Evolutionary conservation across 2,797 vertebrate species (phyloP).

Genomic region (Cirrhinus mrigala): DNA sequence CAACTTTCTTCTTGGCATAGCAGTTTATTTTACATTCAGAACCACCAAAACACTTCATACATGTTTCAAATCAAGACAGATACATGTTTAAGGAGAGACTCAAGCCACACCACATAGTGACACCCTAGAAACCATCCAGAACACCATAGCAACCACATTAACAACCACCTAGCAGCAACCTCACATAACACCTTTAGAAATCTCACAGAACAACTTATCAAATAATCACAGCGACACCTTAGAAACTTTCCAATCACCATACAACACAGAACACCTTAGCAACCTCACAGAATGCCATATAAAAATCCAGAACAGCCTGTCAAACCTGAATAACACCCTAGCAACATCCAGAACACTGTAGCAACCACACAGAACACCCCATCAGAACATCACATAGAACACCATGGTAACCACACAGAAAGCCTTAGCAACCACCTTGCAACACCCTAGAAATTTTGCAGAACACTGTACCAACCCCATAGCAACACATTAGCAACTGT

Average conservation of each 20-base stretch:
- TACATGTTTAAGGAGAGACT: not conserved
- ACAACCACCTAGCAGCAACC: not conserved
- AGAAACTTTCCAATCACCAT: not conserved
- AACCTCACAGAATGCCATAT: not conserved
- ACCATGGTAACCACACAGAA: too few relatives aligned
- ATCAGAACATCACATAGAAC: too few relatives aligned
- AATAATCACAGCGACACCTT: not conserved
- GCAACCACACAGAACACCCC: too few relatives aligned
- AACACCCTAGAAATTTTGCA: too few relatives aligned
- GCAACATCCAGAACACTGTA: not conserved
- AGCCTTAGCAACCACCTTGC: too few relatives aligned
- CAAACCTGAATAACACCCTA: not conserved
- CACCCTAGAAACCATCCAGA: not conserved
- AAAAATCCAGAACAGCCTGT: not conserved
- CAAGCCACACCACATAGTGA: not conserved
- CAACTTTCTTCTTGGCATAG: not conserved
- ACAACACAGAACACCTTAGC: not conserved
- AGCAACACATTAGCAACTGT: too few relatives aligned
- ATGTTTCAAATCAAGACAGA: not conserved
- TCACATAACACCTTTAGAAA: not conserved
- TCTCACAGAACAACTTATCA: not conserved
- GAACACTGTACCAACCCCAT: too few relatives aligned
- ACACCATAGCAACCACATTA: not conserved
- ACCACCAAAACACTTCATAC: not conserved
- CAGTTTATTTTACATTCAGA: not conserved